Evolutionary conservation across 2,888 invertebrate genomes (phyloP).

Genomic region (Sphaerophoria taeniata): DNA sequence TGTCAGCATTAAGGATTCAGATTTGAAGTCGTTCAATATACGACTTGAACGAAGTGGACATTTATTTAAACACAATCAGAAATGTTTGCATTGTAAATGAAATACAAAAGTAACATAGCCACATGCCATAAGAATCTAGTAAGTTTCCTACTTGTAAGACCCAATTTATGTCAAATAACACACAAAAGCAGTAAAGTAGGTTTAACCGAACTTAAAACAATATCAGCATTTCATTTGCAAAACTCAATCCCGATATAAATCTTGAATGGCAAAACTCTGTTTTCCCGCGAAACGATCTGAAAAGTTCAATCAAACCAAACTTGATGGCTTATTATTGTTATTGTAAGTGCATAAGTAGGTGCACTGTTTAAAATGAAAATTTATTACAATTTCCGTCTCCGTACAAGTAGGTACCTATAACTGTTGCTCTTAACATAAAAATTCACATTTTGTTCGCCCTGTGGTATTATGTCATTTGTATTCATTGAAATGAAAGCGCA

Average conservation of each 20-base stretch:
- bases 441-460: background rate
- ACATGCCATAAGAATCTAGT: too few relatives aligned
- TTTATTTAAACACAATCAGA: too few relatives aligned
- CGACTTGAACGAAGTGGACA: too few relatives aligned
- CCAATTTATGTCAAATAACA: too few relatives aligned
- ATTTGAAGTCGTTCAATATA: too few relatives aligned
- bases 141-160: too few relatives aligned
- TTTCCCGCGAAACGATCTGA: background rate
- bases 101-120: too few relatives aligned
- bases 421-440: constrained; percentile 20
- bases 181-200: too few relatives aligned
- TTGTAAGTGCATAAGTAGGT: background rate
- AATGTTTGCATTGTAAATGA: too few relatives aligned
- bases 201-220: too few relatives aligned
- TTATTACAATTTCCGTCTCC: background rate
- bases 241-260: constrained; percentile 2
- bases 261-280: background rate
- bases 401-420: background rate
- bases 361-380: background rate
- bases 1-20: too few relatives aligned
- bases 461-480: constrained; percentile 16
- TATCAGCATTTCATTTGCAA: too few relatives aligned
- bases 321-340: constrained; percentile 18
- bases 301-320: constrained; percentile 12
- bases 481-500: constrained; percentile 20